Evolutionary conservation across 1,140 invertebrate species (phyloP), one percentile per base, ranked within the genome.

Genomic region (Nylanderia fulva): DNA sequence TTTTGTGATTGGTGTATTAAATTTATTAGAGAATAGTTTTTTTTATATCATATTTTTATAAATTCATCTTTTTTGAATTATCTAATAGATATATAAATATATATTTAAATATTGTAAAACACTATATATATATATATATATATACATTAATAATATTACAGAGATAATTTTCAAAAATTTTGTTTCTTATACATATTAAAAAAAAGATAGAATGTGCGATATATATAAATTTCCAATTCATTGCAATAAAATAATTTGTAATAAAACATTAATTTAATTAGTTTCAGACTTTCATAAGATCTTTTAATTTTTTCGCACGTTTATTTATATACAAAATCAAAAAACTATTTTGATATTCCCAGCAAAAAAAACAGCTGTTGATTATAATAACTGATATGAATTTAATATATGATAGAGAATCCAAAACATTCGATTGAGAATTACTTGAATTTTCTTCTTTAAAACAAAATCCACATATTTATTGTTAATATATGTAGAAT

Each of bases 181-280:
- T 45, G 11, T 45, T 56, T 9, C 9, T 27, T 60, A 60, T 58
- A 60, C 24, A 15, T 27, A 13, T 27, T 60, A 4, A 60, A 60
- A 60, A 27, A 24, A 21, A 11, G 29, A 27, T 27, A 54, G 6
- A 48, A 5, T 7, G 15, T 48, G 5, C 21, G 13, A 24, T 45
- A 80, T 36, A 48, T 48, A 71, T 72, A 87, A 79, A 68, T 84
- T 71, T 87, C 48, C n/a, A 60, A 42, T 91, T 91, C 90, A 91
- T 91, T 91, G 85, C 87, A 90, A 91, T 91, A 87, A 91, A 91
- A 75, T 85, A 58, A 61, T 88, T 75, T 86, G 83, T 66, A 90
- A 90, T 88, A 77, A 85, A 88, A 88, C 56, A 82, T 66, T 68
- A 71, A 79, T 77, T 71, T 77, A 58, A 66, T 64, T 48, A 77